Evolutionary conservation across 2,888 invertebrate species (phyloP).

Genomic region (Cecidostiba fungosa): DNA sequence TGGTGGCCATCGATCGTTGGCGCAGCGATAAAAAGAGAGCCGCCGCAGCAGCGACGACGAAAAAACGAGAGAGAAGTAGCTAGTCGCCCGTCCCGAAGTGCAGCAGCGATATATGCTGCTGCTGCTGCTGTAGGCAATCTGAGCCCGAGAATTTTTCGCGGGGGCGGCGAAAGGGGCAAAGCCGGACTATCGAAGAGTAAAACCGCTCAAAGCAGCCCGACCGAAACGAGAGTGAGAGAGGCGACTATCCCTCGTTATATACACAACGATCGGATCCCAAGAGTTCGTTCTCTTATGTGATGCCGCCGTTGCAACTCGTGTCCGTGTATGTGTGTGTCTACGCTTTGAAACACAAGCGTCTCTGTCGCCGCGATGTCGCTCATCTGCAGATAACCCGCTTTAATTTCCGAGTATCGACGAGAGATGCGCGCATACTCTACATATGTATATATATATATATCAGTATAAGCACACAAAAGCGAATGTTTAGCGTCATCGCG

Average conservation of each 20-base stretch:
- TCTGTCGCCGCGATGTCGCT: background rate
- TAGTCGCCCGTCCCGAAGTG: conserved; percentile 49
- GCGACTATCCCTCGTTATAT: conserved; percentile 55
- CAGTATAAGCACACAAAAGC: background rate
- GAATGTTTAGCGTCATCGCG: background rate
- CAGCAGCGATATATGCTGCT: conserved; percentile 14
- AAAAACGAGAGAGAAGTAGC: conserved; percentile 55
- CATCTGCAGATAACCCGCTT: conserved; percentile 12
- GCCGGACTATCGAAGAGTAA: conserved; percentile 78
- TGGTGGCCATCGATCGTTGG: conserved; percentile 67
- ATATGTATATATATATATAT: background rate
- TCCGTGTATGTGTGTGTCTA: background rate
- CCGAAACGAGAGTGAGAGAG: conserved; percentile 60
- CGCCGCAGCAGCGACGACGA: conserved; percentile 58
- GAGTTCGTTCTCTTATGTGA: conserved; percentile 66
- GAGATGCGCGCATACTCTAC: background rate
- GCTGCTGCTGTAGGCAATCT: conserved; percentile 33
- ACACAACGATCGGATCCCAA: conserved; percentile 38
- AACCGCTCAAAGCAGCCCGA: conserved; percentile 79
- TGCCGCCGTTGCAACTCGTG: background rate
- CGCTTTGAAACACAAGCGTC: conserved; percentile 68
- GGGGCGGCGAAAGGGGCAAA: conserved; percentile 59
- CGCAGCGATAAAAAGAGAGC: conserved; percentile 66
- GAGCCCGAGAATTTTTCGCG: conserved; percentile 63
- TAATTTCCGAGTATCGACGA: background rate